phyloP scores from a whole-genome alignment of 2,113 vertebrate genomes.

The Coreoperca whiteheadi region DNA sequence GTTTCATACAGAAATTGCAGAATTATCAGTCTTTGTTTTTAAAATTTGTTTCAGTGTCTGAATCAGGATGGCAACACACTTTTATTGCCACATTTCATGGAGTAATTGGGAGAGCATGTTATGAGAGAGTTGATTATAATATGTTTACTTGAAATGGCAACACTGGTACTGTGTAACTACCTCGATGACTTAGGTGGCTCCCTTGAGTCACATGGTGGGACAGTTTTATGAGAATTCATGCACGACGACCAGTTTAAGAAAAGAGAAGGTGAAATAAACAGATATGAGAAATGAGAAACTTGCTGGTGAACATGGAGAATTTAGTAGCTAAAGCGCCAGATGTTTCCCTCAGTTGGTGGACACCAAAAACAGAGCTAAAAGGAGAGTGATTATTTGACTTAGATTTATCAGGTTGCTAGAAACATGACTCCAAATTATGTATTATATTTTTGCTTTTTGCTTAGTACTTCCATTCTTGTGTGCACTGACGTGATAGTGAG shows the following conservation, averaged over 20 bases:
- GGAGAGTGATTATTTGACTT: constrained; percentile 5
- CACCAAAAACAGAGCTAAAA: background rate
- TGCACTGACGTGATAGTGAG: no score
- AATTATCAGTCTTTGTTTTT: background rate
- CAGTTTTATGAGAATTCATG: background rate
- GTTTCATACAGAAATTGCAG: background rate
- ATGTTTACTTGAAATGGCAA: background rate
- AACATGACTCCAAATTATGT: background rate
- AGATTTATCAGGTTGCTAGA: constrained; percentile 29
- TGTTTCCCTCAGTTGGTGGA: background rate
- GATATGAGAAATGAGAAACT: background rate
- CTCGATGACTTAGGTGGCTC: background rate
- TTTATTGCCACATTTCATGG: background rate
- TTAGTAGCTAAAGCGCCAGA: constrained; percentile 1
- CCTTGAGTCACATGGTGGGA: background rate
- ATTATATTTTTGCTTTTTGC: no score
- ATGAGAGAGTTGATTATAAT: background rate
- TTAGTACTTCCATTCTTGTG: no score
- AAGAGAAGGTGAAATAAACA: background rate
- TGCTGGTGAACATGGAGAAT: constrained; percentile 16
- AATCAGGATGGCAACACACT: background rate
- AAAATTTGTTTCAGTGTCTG: background rate
- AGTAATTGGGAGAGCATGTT: background rate
- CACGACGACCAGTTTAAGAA: background rate
- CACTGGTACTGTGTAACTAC: background rate